Conservation (phyloP, 2,113 vertebrate species). For the Proterorhinus semilunaris region DNA sequence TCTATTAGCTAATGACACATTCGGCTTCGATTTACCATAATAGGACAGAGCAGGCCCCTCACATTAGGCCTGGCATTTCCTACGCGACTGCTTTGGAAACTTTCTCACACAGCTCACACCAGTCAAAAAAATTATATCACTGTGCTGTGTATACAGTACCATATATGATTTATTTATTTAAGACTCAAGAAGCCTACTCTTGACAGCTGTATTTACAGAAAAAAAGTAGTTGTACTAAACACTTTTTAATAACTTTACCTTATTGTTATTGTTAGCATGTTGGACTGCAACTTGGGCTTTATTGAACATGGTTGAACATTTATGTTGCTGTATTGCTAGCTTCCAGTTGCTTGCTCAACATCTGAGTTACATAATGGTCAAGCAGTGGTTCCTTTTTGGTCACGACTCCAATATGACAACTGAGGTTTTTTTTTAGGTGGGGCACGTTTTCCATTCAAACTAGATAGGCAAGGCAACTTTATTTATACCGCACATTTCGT, state of each 20-base stretch:
- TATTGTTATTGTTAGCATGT: not conserved
- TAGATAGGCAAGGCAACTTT: too few species aligned
- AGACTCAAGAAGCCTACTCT: not conserved
- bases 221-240: not conserved
- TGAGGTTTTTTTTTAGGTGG: too few species aligned
- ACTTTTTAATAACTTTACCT: not conserved
- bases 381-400: too few species aligned
- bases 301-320: too few species aligned
- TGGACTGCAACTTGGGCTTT: too few species aligned
- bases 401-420: too few species aligned
- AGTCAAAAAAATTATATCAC: constrained; percentile 22
- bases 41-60: constrained; percentile 77
- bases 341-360: too few species aligned
- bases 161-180: not conserved
- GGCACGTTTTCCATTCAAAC: too few species aligned
- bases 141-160: not conserved
- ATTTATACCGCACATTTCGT: too few species aligned
- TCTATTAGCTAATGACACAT: constrained; percentile 82
- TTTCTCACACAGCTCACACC: constrained; percentile 53
- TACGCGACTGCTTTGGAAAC: constrained; percentile 41
- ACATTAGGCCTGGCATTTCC: constrained; percentile 71
- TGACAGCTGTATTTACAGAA: not conserved
- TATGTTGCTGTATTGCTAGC: too few species aligned
- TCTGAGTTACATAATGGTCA: too few species aligned
- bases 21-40: constrained; percentile 80